A percentile compares a stretch with the other conserved stretches of the same genome.
These are phyloP conservation scores for Hydrozoanthus tunicans DNA, from an alignment of 64 coral and sea anemone genomes.

Conservation along the genomic window DNA sequence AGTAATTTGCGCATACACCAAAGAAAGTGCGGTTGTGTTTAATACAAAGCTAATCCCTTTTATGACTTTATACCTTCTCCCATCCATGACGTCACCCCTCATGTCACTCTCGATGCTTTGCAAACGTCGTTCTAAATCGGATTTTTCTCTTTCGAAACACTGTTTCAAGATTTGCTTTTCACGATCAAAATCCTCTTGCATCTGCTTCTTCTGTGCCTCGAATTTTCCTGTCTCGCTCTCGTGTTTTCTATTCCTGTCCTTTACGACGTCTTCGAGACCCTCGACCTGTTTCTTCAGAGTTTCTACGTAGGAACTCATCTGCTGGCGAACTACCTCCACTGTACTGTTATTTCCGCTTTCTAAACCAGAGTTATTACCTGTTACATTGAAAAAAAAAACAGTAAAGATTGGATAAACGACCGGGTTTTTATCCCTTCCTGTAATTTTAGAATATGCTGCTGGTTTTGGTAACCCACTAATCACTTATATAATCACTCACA, in stretches of 20 bases:
- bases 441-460: too few species aligned
- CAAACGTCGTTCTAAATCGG: slow-evolving; percentile 37
- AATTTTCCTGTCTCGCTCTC: slow-evolving; percentile 71
- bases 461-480: too few species aligned
- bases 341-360: not conserved
- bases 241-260: slow-evolving; percentile 67
- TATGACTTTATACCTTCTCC: slow-evolving; percentile 13
- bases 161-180: slow-evolving; percentile 68
- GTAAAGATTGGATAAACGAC: too few species aligned
- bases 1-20: too few species aligned
- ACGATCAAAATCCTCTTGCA: slow-evolving; percentile 76
- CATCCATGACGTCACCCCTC: slow-evolving; percentile 11
- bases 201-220: slow-evolving; percentile 60
- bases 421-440: too few species aligned
- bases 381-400: not conserved
- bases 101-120: slow-evolving; percentile 22
- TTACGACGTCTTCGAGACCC: slow-evolving; percentile 60
- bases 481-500: too few species aligned
- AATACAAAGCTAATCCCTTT: too few species aligned
- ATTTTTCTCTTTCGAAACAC: slow-evolving; percentile 68
- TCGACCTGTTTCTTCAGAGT: slow-evolving; percentile 77
- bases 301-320: slow-evolving; percentile 37
- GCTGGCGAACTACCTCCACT: slow-evolving; percentile 7
- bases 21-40: too few species aligned
- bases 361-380: not conserved